Percentiles rank a stretch among this genome's conserved stretches.
phyloP scores from a whole-genome alignment of 23 tunicate genomes.

The Trididemnum clinides region DNA sequence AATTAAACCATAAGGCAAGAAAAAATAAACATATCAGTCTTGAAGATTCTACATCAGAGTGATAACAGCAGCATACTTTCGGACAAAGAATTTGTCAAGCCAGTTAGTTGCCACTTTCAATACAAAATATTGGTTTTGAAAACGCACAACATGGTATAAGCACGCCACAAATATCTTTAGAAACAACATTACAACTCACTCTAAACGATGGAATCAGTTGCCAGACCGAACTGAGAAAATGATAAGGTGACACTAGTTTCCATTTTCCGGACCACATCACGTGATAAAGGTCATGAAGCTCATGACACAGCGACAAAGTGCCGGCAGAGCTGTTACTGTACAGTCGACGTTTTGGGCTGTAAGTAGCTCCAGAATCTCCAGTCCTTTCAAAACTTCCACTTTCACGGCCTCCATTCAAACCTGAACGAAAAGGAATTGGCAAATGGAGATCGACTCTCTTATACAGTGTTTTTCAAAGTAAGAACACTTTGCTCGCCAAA shows the following conservation, averaged over 20 bases:
- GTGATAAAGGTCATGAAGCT: conserved; percentile 81
- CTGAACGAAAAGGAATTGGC: neutral
- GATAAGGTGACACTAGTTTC: conserved; percentile 93
- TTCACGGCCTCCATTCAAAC: conserved; percentile 34
- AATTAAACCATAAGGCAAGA: neutral
- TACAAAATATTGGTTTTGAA: too few relatives aligned
- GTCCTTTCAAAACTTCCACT: conserved; percentile 9
- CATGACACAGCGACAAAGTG: conserved; percentile 78
- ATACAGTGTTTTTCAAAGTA: too few relatives aligned
- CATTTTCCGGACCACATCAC: conserved; percentile 98
- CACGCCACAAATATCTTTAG: too few relatives aligned
- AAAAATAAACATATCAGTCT: neutral
- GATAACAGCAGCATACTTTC: too few relatives aligned
- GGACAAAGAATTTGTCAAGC: too few relatives aligned
- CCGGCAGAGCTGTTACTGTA: neutral
- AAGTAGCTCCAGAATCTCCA: neutral
- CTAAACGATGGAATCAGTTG: conserved; percentile 88
- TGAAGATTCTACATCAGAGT: neutral
- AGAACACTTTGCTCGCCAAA: too few relatives aligned
- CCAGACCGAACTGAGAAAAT: conserved; percentile 91
- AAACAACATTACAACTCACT: too few relatives aligned
- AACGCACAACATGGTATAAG: too few relatives aligned
- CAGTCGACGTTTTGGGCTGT: conserved; percentile 7
- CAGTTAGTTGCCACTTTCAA: too few relatives aligned
- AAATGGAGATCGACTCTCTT: too few relatives aligned